Conservation (phyloP, 2,888 invertebrate species). For the Acanthosepion pharaonis region DNA sequence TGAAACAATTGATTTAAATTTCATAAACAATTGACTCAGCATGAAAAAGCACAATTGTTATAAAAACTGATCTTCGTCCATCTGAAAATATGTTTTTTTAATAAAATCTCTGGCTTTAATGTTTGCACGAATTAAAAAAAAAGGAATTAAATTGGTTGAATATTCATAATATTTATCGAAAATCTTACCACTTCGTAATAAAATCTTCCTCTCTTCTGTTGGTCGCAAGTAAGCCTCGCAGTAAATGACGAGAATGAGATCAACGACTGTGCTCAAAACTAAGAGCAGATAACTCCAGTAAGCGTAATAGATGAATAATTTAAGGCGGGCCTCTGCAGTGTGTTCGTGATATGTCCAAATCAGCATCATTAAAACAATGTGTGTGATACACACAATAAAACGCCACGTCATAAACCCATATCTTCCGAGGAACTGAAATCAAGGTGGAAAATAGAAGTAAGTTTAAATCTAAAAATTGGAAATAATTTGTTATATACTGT, state of each 20-base stretch:
- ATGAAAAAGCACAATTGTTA: no score
- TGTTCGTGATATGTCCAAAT: background rate
- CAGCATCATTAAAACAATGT: background rate
- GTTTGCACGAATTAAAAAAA: no score
- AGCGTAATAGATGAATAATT: background rate
- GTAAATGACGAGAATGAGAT: background rate
- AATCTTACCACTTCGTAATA: background rate
- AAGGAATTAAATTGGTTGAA: no score
- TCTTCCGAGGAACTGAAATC: background rate
- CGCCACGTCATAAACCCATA: background rate
- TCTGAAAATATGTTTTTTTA: no score
- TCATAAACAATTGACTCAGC: no score
- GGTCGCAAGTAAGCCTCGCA: background rate
- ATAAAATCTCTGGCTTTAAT: no score
- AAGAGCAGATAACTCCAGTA: background rate
- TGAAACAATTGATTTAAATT: no score
- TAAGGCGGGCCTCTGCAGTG: background rate
- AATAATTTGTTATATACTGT: no score
- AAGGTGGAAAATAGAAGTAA: background rate
- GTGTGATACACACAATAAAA: background rate
- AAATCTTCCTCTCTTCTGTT: background rate
- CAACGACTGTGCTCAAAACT: background rate
- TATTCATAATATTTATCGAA: no score
- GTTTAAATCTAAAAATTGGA: no score
- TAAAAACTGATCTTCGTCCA: no score